phyloP scores from a whole-genome alignment of 2,797 vertebrate species.

The Crenuchus spilurus region DNA sequence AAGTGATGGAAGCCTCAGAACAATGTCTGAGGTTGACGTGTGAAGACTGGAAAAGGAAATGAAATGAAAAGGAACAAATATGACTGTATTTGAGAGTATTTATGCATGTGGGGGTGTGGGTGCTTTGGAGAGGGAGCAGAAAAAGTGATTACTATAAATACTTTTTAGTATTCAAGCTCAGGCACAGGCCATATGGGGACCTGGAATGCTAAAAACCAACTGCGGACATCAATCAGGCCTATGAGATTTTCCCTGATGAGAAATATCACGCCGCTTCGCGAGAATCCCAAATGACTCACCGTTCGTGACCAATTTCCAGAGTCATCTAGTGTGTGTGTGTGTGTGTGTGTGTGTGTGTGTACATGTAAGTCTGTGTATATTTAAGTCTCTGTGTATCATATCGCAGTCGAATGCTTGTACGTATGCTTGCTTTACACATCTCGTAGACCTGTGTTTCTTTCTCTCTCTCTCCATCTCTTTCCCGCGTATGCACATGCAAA shows the following conservation, averaged over 20 bases:
- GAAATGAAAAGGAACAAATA: background rate
- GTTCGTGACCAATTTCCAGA: constrained; percentile 54
- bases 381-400: too few species aligned
- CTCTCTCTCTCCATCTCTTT: background rate
- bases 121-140: background rate
- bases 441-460: background rate
- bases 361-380: constrained; percentile 39
- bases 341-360: constrained; percentile 51
- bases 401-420: constrained; percentile 30
- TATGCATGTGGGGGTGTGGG: background rate
- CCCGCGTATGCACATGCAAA: background rate
- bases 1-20: constrained; percentile 11
- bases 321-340: constrained; percentile 58
- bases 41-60: background rate
- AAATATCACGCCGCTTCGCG: constrained; percentile 53
- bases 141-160: constrained; percentile 24
- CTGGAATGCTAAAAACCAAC: constrained; percentile 52
- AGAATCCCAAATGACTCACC: constrained; percentile 54
- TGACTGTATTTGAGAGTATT: background rate
- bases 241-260: constrained; percentile 51
- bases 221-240: constrained; percentile 38
- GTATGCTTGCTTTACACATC: constrained; percentile 7
- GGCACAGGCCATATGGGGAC: constrained; percentile 54
- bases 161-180: constrained; percentile 59
- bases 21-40: background rate